These are phyloP conservation scores for Amiota mariae DNA, from an alignment of 2,888 invertebrate species.

Conservation along the genomic window DNA sequence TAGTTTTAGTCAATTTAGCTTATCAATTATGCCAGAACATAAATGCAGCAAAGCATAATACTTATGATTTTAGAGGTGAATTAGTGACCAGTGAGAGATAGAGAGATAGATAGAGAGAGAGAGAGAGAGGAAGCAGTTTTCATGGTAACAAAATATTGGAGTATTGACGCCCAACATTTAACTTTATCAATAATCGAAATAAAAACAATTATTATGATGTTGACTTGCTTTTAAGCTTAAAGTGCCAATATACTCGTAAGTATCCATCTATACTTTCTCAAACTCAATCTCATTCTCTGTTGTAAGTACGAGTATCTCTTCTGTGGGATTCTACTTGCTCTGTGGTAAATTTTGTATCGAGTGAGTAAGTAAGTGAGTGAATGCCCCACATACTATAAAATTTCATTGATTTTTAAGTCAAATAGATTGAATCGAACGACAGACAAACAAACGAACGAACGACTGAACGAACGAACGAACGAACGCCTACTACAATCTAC, in stretches of 20 bases:
- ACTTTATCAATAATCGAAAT: conserved; percentile 14
- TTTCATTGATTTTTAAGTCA: conserved; percentile 63
- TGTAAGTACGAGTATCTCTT: not conserved
- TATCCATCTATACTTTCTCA: not conserved
- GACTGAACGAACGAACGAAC: not conserved
- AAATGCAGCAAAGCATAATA: not conserved
- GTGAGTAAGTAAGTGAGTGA: not conserved
- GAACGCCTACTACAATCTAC: no score
- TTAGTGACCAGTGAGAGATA: no score
- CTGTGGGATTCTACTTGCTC: not conserved
- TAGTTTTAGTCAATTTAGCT: conserved; percentile 68
- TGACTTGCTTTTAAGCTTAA: conserved; percentile 17
- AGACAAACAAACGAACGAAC: not conserved
- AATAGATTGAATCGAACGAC: conserved; percentile 7
- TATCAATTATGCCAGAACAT: conserved; percentile 63
- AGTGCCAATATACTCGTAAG: conserved; percentile 13
- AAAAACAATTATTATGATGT: conserved; percentile 23
- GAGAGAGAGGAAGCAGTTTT: no score
- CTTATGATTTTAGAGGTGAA: no score
- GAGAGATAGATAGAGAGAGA: no score
- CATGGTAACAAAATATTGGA: not conserved
- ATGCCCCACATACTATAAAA: conserved; percentile 50
- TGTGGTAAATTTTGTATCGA: not conserved
- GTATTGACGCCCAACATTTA: not conserved
- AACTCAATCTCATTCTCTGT: no score